Percentiles rank a stretch among this genome's conserved stretches.
Evolutionary conservation across 2,113 vertebrate genomes (phyloP).

Genomic region (Cheilinus undulatus): DNA sequence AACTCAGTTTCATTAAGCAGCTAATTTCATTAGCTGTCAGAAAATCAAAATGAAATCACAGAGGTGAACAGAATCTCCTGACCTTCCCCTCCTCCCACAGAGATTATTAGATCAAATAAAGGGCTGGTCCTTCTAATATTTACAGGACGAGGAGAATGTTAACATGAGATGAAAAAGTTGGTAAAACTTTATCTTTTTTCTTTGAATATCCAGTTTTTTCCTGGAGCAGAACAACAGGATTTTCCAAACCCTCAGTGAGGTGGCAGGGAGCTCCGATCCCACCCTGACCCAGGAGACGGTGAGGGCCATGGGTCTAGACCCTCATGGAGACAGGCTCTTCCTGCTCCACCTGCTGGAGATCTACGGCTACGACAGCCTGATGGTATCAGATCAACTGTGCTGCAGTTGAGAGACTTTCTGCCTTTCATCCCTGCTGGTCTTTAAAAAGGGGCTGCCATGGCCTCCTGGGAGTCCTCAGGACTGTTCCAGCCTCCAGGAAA

Average conservation of each 20-base stretch:
- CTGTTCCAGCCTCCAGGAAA: slow-evolving; percentile 9
- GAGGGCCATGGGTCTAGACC: slow-evolving; percentile 94
- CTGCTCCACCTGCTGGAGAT: slow-evolving; percentile 95
- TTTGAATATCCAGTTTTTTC: slow-evolving; percentile 87
- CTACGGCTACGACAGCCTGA: slow-evolving; percentile 93
- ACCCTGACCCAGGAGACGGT: slow-evolving; percentile 93
- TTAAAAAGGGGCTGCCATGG: slow-evolving; percentile 31
- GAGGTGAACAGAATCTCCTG: not conserved
- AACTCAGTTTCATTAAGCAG: slow-evolving; percentile 15
- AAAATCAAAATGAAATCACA: not conserved
- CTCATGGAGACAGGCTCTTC: slow-evolving; percentile 92
- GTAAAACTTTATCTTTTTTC: too few species aligned
- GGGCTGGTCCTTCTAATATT: not conserved
- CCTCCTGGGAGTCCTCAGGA: slow-evolving; percentile 35
- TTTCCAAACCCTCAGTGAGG: slow-evolving; percentile 93
- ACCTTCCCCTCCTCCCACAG: not conserved
- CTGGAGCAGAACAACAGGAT: slow-evolving; percentile 97
- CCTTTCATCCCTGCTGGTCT: slow-evolving; percentile 20
- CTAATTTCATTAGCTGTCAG: not conserved
- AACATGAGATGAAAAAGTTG: too few species aligned
- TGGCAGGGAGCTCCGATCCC: slow-evolving; percentile 92
- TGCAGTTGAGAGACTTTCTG: slow-evolving; percentile 86
- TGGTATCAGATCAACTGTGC: slow-evolving; percentile 95
- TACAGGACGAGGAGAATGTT: too few species aligned
- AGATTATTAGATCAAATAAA: not conserved